Percentiles rank a stretch among this genome's conserved stretches.
Evolutionary conservation across 2,888 invertebrate genomes (phyloP).

Genomic region (Hydroisotoma schaefferi): DNA sequence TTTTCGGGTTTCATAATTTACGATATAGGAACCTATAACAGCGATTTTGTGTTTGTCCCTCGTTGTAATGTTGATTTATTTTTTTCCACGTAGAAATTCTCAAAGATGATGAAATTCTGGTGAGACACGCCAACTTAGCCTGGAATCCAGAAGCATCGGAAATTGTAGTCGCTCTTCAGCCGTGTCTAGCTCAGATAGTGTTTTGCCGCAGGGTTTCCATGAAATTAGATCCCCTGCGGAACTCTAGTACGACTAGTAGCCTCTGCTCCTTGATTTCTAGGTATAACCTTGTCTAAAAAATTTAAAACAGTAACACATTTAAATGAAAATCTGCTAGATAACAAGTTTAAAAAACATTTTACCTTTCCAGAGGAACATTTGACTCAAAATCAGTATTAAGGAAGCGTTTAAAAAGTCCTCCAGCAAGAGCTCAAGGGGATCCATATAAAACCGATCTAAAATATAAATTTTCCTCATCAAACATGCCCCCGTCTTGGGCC

Average conservation of each 20-base stretch:
- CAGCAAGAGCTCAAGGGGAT: conserved; percentile 4
- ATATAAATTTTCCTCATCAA: not conserved
- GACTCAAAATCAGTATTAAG: conserved; percentile 38
- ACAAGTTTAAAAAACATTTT: not conserved
- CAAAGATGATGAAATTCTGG: conserved; percentile 29
- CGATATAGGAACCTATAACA: no score
- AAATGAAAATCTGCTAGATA: not conserved
- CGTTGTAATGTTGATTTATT: no score
- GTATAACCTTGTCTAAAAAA: no score
- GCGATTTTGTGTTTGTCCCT: no score
- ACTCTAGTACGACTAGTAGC: no score
- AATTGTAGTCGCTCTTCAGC: conserved; percentile 36
- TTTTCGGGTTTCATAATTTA: no score
- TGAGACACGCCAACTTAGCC: conserved; percentile 27
- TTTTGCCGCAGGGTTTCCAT: conserved; percentile 14
- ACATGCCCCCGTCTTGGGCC: conserved; percentile 17
- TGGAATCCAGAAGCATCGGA: conserved; percentile 12
- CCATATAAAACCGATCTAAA: not conserved
- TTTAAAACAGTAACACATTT: no score
- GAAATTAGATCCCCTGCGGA: not conserved
- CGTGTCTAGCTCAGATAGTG: conserved; percentile 22
- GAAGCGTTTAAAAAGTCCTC: conserved; percentile 44
- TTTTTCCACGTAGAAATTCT: no score
- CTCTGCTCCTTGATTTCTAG: conserved; percentile 20
- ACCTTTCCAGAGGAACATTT: conserved; percentile 23